Evolutionary conservation across 64 coral and sea anemone genomes (phyloP), one percentile per base, ranked within the genome.

Genomic region (Orbicella faveolata): DNA sequence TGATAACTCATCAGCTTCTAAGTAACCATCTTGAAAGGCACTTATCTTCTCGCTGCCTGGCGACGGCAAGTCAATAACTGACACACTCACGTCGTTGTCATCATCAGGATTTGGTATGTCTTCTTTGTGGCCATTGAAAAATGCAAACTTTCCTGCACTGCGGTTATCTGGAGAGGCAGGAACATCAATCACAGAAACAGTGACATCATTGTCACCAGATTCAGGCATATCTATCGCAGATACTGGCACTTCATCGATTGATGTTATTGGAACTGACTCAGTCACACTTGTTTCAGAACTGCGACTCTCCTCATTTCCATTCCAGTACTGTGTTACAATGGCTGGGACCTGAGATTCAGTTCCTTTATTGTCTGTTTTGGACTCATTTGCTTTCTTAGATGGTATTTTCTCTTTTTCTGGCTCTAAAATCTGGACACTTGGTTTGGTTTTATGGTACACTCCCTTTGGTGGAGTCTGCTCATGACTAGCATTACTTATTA

Each of bases 151-250:
- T 25, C 41, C 83, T 12, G 54, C 41, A 86, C 17, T 88, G 18
- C 19, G 53, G 61, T 63, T 61, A 88, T 88, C 87, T 21, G 73
- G 73, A 88, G 75, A 88, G 2, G 52, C 23, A 21, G 90, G 90
- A 16, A 92, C 62, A 86, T 92, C 90, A 80, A 92, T 92, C 52
- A 92, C 90, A 39, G 90, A 92, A 4, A 92, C 90, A 61, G 36
- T 72, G 11, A 92, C 36, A 73, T 87, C 90, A 92, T 36, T 78
- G 0, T 93, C 92, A 37, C 65, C 52, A 44, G 87, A 74, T 62
- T 89, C 94, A 15, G 95, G 95, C 21, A 97, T 91, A 63, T 97
- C 95, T 52, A 97, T 97, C 12, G 93, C 92, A 37, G 95, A 97
- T 23, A 97, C 89, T 55, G 92, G 83, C 7, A 86, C 77, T 10